Base-by-base conservation (phyloP, 2,888 invertebrate genomes). In the Chrysodeixis includens region DNA sequence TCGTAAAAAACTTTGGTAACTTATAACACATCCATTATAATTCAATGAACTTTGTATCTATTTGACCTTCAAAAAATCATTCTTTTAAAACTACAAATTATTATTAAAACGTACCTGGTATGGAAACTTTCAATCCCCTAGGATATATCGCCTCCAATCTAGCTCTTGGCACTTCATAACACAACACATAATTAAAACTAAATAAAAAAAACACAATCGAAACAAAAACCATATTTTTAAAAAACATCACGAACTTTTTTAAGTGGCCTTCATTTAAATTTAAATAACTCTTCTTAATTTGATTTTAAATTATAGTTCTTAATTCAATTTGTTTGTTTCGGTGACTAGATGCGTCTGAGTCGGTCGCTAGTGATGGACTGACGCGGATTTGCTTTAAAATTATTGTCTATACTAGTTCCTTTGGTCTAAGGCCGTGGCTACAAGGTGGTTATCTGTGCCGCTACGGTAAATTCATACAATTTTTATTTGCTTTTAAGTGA, bases 131-230 rank as follows among this genome's bases (percentile, higher is more conserved):
- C 0, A 97, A 82, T 73, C 97, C 97, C 86, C 86, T 94, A 0
- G 97, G 97, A 73, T 91, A 90, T 14, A 96, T 92, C 0, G 96
- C 96, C 84, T 96, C 96, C 14, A 97, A 88, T 53, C 88, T 94
- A 0, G 96, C 95, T 0, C 88, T 86, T 0, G 96, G 96, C 12
- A 96, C 93, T 62, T 90, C 88, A 69, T 90, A 91, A 57, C 86
- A 79, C 44, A 51, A 60, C 22, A 79, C 84, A 14, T 55, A 53
- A 74, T 70, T 71, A 18, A 79, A 64, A 71, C 54, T 26, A 26
- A 72, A 49, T 63, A 62, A 74, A 9, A 75, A 57, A 57, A 71
- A 70, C 49, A 66, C 26, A 49, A 71, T 26, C 26, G 52, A 62
- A 63, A 30, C 30, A 14, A 6, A 46, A 30, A 55, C 60, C 56